Base-by-base conservation (phyloP, 2,888 invertebrate genomes). In the Rotaria socialis region DNA sequence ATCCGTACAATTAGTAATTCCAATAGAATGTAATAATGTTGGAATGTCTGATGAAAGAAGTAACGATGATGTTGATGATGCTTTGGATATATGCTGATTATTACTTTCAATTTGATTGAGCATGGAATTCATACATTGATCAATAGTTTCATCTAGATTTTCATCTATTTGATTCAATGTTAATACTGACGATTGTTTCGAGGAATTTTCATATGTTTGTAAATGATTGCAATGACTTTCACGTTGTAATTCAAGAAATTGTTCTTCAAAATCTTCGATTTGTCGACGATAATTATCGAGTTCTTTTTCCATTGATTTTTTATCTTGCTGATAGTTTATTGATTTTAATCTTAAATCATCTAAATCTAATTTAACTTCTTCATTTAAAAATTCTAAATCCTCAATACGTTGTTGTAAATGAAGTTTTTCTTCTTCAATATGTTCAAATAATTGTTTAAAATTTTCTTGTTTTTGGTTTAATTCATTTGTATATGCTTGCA, bases 191-290 rank as follows among this genome's bases (percentile, higher is more conserved):
- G 41, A 22, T 41, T 74, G 74, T 74, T 41, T 7, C 41, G 52
- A 52, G 1, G 52, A 11, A 1, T 52, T 35, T 14, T 67, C 19
- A 67, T 16, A 35, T 41, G 16, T 16, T 35, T 19, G 7, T 35
- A 19, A 67, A 19, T 41, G 19, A 55, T 55, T 55, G 22, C 7
- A 7, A 55, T 55, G 14, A 67, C 27, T 67, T 67, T 80, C 80
- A 47, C n/a, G 80, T 47, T 80, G 80, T 80, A 80, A 47, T 80
- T 43, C 43, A 47, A 47, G 43, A 80, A 80, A 80, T 80, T 80
- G 80, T 47, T 80, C 80, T 80, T 80, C 80, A n/a, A 80, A 80
- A 80, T 80, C 80, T 80, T 80, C 80, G n/a, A 80, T 80, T 47
- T 80, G 80, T 80, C 47, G 22, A 22, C 80, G 80, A 80, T 80